Evolutionary conservation across 2,797 vertebrate species (phyloP), one percentile per base, ranked within the genome.

Genomic region (Lagodon rhomboides): DNA sequence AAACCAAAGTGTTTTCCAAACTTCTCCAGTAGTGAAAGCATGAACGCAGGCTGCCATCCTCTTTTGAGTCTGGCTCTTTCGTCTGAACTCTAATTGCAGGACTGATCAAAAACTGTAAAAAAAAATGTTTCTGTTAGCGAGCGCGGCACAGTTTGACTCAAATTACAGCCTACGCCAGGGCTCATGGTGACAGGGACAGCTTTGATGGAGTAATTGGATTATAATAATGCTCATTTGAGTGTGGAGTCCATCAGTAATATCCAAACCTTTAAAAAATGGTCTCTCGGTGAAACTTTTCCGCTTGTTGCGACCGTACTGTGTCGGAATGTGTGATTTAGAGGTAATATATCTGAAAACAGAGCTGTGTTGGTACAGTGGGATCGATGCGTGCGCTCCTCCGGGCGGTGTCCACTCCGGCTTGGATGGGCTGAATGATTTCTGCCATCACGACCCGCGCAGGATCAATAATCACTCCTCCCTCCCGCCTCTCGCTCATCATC

Each of bases 341-440:
- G 69, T 77, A 16, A 80, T 82, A 69, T 86, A 84, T 81, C 65
- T 68, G 66, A 67, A 79, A 71, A 65, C 69, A 75, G 56, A 78
- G 68, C 16, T 49, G 62, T 68, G 75, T 56, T 38, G 76, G 34
- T 25, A 58, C 70, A 61, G 68, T 38, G 12, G 30, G 82, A 86
- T 91, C 83, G 38, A 93, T 92, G 82, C 41, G 3, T 68, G 79
- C 67, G 75, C 78, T 71, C 76, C 89, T 83, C 61, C 18, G 18
- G 87, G 84, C 85, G 5, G 68, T 56, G 77, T 88, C 84, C 89
- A 84, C 87, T 87, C 83, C 13, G 41, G 43, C 65, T 85, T 85
- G 84, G 76, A 88, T 77, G 79, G 72, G 34, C 56, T 38, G 43
- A 89, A 92, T 82, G 87, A 94, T 89, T 91, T 91, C 53, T 90